These are phyloP conservation scores for Actias luna DNA, from an alignment of 2,888 invertebrate genomes.

Conservation along the genomic window DNA sequence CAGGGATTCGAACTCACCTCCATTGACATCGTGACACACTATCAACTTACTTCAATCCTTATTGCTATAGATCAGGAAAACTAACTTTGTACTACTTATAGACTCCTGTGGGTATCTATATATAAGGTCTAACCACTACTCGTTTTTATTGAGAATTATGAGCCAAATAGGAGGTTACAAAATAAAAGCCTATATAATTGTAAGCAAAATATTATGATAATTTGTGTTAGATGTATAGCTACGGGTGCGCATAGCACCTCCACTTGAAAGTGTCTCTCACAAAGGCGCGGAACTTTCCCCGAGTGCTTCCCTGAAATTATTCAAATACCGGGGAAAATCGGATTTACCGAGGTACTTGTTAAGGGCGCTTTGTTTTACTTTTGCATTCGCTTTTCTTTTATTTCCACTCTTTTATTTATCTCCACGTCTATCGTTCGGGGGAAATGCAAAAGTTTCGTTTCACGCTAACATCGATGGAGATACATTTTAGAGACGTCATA, in stretches of 20 bases:
- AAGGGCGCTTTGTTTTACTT: constrained; percentile 69
- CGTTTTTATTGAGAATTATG: background rate
- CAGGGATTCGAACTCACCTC: no score
- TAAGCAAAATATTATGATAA: background rate
- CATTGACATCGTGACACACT: no score
- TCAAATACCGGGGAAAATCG: constrained; percentile 74
- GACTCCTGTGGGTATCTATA: no score
- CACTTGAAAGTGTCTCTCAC: background rate
- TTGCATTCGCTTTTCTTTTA: constrained; percentile 48
- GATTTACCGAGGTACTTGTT: constrained; percentile 73
- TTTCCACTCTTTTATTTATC: constrained; percentile 46
- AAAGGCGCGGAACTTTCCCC: constrained; percentile 16
- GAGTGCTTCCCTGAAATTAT: constrained; percentile 52
- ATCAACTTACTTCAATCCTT: no score
- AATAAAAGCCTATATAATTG: background rate
- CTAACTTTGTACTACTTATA: no score
- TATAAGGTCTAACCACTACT: no score
- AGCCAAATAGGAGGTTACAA: background rate
- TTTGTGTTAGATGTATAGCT: background rate
- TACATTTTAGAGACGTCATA: background rate
- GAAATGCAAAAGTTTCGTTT: constrained; percentile 8
- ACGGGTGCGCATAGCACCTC: constrained; percentile 1
- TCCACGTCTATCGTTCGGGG: constrained; percentile 17
- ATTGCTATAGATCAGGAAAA: no score
- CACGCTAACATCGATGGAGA: background rate